phyloP scores from a whole-genome alignment of 2,888 invertebrate species.

The Chymomyza fuscimana region DNA sequence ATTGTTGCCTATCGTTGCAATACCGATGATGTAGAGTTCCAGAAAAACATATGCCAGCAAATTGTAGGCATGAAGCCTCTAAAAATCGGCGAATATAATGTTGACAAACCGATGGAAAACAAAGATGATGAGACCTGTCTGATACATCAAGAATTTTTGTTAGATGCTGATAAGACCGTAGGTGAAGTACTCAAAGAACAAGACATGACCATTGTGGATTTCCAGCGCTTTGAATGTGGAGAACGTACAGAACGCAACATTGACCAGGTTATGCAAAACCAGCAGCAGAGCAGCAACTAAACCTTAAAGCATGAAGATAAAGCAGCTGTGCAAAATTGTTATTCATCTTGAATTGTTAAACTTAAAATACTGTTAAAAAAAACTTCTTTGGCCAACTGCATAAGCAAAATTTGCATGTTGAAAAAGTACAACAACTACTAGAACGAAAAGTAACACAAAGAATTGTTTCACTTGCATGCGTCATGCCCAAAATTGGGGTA shows the following conservation, averaged over 20 bases:
- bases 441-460: constrained; percentile 15
- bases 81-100: constrained; percentile 85
- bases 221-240: constrained; percentile 93
- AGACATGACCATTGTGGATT: constrained; percentile 86
- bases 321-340: constrained; percentile 35
- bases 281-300: constrained; percentile 62
- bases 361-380: constrained; percentile 10
- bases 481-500: constrained; percentile 52
- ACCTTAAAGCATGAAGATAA: background rate
- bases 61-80: constrained; percentile 93
- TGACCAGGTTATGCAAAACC: constrained; percentile 60
- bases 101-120: constrained; percentile 84
- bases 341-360: constrained; percentile 40
- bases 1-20: constrained; percentile 85
- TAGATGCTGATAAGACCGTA: constrained; percentile 88
- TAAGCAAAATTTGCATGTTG: constrained; percentile 36
- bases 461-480: constrained; percentile 44
- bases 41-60: constrained; percentile 93
- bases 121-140: constrained; percentile 89
- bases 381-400: constrained; percentile 22
- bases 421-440: constrained; percentile 26
- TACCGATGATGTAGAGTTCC: constrained; percentile 80
- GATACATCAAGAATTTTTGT: constrained; percentile 92
- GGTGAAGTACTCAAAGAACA: constrained; percentile 86
- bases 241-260: constrained; percentile 80